Conservation (phyloP, 2,888 invertebrate species). For the Melipona bicolor region DNA sequence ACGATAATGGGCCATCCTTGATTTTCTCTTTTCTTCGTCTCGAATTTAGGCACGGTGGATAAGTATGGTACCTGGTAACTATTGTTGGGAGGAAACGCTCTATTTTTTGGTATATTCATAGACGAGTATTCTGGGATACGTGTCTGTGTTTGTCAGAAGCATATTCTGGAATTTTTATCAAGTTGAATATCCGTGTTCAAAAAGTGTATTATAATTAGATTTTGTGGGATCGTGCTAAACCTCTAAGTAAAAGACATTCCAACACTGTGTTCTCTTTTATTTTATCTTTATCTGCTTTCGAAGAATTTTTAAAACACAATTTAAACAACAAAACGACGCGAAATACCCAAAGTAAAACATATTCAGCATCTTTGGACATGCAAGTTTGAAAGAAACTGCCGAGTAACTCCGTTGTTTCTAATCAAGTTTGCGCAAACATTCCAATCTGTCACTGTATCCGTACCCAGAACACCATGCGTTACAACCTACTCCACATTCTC, state of each 20-base stretch:
- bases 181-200: background rate
- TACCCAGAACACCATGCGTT: background rate
- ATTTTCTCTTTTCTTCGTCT: background rate
- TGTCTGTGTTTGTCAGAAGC: background rate
- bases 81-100: background rate
- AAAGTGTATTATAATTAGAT: background rate
- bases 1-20: background rate
- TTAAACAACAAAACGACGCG: no score
- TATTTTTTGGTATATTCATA: background rate
- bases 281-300: no score
- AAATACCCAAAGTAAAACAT: no score
- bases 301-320: no score
- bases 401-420: no score
- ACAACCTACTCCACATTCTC: background rate
- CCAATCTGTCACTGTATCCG: background rate
- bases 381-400: no score
- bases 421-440: background rate
- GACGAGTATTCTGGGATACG: background rate
- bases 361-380: no score
- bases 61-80: background rate
- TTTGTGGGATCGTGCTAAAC: no score
- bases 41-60: background rate
- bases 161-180: background rate
- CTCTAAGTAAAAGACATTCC: no score
- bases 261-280: no score